Percentiles rank a stretch among this genome's conserved stretches.
Conservation (phyloP, 2,888 invertebrate genomes). For the Calliopum simillimum region DNA sequence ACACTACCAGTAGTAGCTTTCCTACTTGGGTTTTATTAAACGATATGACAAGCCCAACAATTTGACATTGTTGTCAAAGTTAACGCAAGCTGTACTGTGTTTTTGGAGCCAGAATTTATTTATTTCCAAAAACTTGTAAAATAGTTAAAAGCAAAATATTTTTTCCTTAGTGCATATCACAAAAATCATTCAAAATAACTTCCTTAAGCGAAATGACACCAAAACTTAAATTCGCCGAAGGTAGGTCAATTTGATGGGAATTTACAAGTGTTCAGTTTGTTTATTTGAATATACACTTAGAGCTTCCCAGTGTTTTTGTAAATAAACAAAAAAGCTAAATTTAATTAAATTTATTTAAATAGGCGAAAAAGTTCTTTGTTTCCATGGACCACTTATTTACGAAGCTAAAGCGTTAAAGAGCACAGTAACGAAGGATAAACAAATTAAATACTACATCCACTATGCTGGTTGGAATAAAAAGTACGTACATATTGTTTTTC, state of each 20-base stretch:
- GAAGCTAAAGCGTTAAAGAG: constrained; percentile 95
- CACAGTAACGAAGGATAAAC: constrained; percentile 85
- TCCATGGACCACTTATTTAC: constrained; percentile 95
- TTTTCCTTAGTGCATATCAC: neutral
- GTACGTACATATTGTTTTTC: constrained; percentile 72
- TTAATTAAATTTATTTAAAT: constrained; percentile 53
- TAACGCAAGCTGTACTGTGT: constrained; percentile 27
- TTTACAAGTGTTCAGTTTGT: too few relatives aligned
- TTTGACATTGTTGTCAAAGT: constrained; percentile 22
- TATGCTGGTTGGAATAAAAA: constrained; percentile 99
- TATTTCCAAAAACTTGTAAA: constrained; percentile 3
- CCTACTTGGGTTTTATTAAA: too few relatives aligned
- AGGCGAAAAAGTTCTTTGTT: constrained; percentile 94
- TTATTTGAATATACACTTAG: too few relatives aligned
- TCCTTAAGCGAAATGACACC: constrained; percentile 70
- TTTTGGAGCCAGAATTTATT: neutral
- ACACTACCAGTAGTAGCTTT: too few relatives aligned
- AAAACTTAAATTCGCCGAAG: constrained; percentile 80
- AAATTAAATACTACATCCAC: constrained; percentile 91
- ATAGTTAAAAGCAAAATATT: constrained; percentile 15
- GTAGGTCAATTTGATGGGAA: constrained; percentile 63
- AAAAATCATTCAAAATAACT: constrained; percentile 50
- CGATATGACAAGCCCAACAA: neutral
- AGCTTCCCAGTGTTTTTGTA: too few relatives aligned
- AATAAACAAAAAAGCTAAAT: too few relatives aligned